Evolutionary conservation across 1,140 invertebrate genomes (phyloP), one percentile per base, ranked within the genome.

Genomic region (Anagrus nilaparvatae): DNA sequence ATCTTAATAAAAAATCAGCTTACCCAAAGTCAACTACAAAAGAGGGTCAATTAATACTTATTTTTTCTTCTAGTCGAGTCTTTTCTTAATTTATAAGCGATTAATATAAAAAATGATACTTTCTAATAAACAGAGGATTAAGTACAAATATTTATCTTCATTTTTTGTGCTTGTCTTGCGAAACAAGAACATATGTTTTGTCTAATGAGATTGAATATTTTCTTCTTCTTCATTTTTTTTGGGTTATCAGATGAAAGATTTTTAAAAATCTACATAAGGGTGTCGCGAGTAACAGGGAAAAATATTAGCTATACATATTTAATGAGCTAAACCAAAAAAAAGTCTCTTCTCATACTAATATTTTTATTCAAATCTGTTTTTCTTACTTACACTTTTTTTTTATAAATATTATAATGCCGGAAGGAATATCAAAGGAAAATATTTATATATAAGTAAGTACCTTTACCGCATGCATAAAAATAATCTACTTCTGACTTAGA

Each of bases 1-100:
- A 53, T 64, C 63, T 65, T 65, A 65, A 66, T 64, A 65, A 65
- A 63, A 58, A 58, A 63, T 61, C 60, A 46, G 47, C 44, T 51
- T 51, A 50, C 52, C n/a, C 19, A 13, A 12, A 6, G 8, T 9
- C 3, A 17, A n/a, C 23, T 10, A 41, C 25, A 39, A 46, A 38
- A 34, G 33, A 45, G 45, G 49, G 43, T 44, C 51, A 55, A 57
- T 57, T 57, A 57, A 57, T 57, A 55, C 51, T 47, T 49, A 55
- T 57, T 50, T n/a, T n/a, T n/a, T n/a, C n/a, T n/a, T n/a, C n/a
- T n/a, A n/a, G n/a, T n/a, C n/a, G n/a, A n/a, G n/a, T n/a, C n/a
- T n/a, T n/a, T n/a, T n/a, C n/a, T n/a, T n/a, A n/a, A n/a, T n/a
- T n/a, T n/a, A n/a, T n/a, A n/a, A n/a, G n/a, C n/a, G n/a, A n/a